These are phyloP conservation scores for Chitala chitala DNA, from an alignment of 2,113 vertebrate genomes.

Conservation along the genomic window DNA sequence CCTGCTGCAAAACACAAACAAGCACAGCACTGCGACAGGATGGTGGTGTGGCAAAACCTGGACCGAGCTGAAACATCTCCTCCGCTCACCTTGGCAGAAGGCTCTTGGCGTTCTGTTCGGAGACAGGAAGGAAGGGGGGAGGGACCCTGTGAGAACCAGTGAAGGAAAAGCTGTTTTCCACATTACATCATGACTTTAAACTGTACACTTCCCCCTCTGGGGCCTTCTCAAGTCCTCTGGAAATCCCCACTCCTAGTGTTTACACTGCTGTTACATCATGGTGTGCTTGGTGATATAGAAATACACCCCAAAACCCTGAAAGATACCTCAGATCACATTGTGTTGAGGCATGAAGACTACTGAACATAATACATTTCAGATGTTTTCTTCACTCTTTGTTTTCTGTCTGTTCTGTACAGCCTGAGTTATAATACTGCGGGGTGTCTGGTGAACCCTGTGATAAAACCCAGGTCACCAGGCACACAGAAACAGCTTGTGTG, in stretches of 20 bases:
- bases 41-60: too few relatives aligned
- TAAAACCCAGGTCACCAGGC: too few relatives aligned
- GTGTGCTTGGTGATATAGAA: neutral
- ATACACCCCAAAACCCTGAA: constrained; percentile 3
- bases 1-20: too few relatives aligned
- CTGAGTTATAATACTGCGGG: neutral
- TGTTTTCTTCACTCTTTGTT: neutral
- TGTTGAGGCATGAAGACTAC: too few relatives aligned
- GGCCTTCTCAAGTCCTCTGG: neutral
- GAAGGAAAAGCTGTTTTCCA: constrained; percentile 44
- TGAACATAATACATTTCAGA: constrained; percentile 4
- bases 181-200: constrained; percentile 61
- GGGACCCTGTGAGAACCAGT: neutral
- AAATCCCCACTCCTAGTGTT: constrained; percentile 12
- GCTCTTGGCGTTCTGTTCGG: constrained; percentile 61
- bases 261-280: constrained; percentile 9
- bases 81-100: constrained; percentile 65
- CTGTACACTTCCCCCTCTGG: neutral
- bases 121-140: constrained; percentile 35
- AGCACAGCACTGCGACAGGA: too few relatives aligned
- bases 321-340: neutral
- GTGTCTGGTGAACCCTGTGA: too few relatives aligned
- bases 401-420: neutral
- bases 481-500: too few relatives aligned
- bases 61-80: neutral